Evolutionary conservation across 2,888 invertebrate genomes (phyloP).

Genomic region (Polyommatus iphigenia): DNA sequence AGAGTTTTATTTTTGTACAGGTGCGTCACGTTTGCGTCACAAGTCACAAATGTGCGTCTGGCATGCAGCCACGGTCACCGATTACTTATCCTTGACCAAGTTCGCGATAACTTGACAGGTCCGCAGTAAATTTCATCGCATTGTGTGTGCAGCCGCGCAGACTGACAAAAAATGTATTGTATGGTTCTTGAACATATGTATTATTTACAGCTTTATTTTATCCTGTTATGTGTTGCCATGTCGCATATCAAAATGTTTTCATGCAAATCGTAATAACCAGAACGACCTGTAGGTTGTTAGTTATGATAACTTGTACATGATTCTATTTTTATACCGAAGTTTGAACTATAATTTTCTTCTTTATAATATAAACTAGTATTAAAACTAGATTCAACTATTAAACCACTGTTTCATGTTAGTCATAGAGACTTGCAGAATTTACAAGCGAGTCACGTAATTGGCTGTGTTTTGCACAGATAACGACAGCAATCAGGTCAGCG

Average conservation of each 20-base stretch:
- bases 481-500: constrained; percentile 53
- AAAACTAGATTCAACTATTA: not conserved
- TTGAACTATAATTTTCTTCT: not conserved
- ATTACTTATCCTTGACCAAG: constrained; percentile 75
- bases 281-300: not conserved
- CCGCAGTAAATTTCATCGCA: constrained; percentile 18
- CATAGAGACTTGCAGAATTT: not conserved
- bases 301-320: not conserved
- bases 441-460: constrained; percentile 47
- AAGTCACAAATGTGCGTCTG: constrained; percentile 67
- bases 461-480: constrained; percentile 47
- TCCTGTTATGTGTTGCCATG: not conserved
- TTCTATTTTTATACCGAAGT: not conserved
- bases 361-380: not conserved
- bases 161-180: constrained; percentile 5
- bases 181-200: not conserved
- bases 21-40: constrained; percentile 49
- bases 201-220: not conserved
- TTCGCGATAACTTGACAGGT: constrained; percentile 48
- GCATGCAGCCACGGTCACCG: constrained; percentile 69
- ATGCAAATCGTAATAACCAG: not conserved
- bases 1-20: constrained; percentile 22
- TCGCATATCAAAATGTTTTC: not conserved
- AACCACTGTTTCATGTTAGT: constrained; percentile 1
- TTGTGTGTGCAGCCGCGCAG: not conserved